Evolutionary conservation across 2,888 invertebrate species (phyloP).

Genomic region (Scaptomyza reducta): DNA sequence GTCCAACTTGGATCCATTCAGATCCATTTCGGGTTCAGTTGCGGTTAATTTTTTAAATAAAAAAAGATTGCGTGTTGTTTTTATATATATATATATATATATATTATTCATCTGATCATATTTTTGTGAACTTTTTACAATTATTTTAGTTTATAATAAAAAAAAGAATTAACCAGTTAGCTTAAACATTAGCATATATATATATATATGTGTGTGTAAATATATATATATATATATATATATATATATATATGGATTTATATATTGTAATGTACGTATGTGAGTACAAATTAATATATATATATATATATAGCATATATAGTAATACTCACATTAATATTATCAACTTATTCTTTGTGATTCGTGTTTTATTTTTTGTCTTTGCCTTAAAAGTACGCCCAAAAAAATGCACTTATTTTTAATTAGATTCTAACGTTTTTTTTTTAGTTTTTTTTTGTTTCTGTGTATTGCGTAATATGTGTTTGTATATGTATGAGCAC

Average conservation of each 20-base stretch:
- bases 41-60: conserved; percentile 14
- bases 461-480: conserved; percentile 54
- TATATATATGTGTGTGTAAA: conserved; percentile 24
- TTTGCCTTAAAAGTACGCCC: conserved; percentile 60
- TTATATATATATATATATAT: conserved; percentile 57
- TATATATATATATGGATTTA: conserved; percentile 3
- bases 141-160: conserved; percentile 71
- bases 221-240: conserved; percentile 26
- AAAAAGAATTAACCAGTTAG: conserved; percentile 77
- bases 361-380: conserved; percentile 7
- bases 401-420: conserved; percentile 66
- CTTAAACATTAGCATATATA: conserved; percentile 57
- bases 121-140: conserved; percentile 79
- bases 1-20: not conserved
- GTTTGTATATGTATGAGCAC: conserved; percentile 7
- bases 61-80: conserved; percentile 15
- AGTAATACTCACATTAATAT: conserved; percentile 62
- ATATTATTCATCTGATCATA: conserved; percentile 79
- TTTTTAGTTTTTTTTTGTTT: conserved; percentile 11
- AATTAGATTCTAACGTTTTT: conserved; percentile 62
- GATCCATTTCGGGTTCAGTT: not conserved
- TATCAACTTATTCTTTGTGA: conserved; percentile 60
- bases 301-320: conserved; percentile 25
- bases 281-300: too few species aligned
- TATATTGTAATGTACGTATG: too few species aligned